phyloP scores from a whole-genome alignment of 2,113 vertebrate genomes.

The Gymnobelideus leadbeateri region DNA sequence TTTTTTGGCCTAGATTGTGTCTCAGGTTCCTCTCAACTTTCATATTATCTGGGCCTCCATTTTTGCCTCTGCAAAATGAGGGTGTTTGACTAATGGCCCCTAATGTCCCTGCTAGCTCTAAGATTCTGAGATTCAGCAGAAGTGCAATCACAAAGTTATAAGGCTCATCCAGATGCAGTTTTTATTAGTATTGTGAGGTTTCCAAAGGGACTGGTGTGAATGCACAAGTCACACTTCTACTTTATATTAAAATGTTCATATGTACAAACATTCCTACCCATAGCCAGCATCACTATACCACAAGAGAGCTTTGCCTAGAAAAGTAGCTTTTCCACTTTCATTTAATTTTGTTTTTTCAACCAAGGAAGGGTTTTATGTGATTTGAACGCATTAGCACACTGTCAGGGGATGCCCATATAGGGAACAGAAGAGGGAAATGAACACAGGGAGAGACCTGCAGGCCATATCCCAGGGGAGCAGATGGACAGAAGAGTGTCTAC shows the following conservation, averaged over 20 bases:
- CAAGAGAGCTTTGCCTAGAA: background rate
- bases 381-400: background rate
- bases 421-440: background rate
- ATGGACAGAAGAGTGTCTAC: background rate
- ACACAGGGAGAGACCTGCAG: background rate
- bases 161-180: background rate
- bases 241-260: background rate
- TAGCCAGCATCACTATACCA: background rate
- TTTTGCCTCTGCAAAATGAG: background rate
- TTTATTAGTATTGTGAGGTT: conserved; percentile 69
- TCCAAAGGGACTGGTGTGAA: background rate
- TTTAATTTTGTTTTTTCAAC: background rate
- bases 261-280: background rate
- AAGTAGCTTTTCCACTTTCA: background rate
- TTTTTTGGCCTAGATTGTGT: background rate
- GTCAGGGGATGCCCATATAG: background rate
- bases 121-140: background rate
- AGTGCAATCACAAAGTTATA: background rate
- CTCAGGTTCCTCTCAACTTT: background rate
- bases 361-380: background rate
- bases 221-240: background rate
- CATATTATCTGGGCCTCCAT: background rate
- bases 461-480: background rate
- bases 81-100: background rate
- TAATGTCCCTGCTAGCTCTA: background rate